Base-by-base conservation (phyloP, 2,797 vertebrate genomes). In the Odontamblyopus lacepedii region DNA sequence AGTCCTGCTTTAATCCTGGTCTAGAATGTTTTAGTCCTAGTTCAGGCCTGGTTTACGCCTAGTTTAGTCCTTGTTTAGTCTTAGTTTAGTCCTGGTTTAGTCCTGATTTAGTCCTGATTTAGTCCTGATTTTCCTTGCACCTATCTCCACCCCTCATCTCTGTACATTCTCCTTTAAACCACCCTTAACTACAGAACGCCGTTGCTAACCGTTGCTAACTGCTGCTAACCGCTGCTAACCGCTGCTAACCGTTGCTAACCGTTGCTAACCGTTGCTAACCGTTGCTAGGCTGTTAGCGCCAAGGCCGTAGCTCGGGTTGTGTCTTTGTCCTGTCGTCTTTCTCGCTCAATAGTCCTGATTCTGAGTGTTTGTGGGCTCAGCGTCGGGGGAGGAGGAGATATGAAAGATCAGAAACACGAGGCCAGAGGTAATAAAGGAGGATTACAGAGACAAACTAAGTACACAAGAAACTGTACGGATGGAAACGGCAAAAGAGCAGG, bases 361-460 rank as follows among this genome's bases (percentile, higher is more conserved):
- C 19, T 55, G 53, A 55, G n/a, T 55, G 53, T 55, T 55, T 55
- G 53, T 23, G 5, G 44, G 44, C 53, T 19, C 53, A 1, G 53
- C 53, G 53, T 55, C 53, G 3, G n/a, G 53, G 53, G 53, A 55
- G 53, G 53, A 0, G 3, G 7, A 23, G 53, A 55, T 55, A 55
- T 55, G 53, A 55, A 55, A n/a, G 53, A 55, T 55, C 19, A 8
- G n/a, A n/a, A 51, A 2, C 19, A 9, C 53, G 8, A n/a, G 53
- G 53, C 53, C 53, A 55, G n/a, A 55, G 19, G 53, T 55, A 55
- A 55, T 55, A 55, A 55, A 55, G 8, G 7, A 6, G 50, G 50
- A 51, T 51, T 51, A 51, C 19, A 55, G n/a, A 55, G 53, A 55
- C 50, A 55, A 55, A n/a, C 53, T n/a, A 55, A 55, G 53, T 55